Evolutionary conservation across 2,113 vertebrate species (phyloP), one percentile per base, ranked within the genome.

Genomic region (Poicephalus gulielmi): DNA sequence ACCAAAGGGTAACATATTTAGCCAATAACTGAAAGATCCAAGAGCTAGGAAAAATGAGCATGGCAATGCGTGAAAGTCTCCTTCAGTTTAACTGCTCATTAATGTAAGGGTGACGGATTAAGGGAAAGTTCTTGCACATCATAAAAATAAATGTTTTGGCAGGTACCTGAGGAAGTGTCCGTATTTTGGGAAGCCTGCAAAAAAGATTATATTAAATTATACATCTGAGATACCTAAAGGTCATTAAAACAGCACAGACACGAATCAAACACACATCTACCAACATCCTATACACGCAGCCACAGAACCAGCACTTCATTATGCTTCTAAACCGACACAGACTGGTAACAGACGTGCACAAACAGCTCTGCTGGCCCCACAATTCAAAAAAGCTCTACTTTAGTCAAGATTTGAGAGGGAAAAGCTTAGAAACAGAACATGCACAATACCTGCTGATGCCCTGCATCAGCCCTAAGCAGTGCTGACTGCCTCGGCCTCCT

Each of bases 111-210:
- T 60, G 68, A 78, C 49, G 52, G 83, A 83, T 77, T 77, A 86
- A 62, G 17, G 35, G 31, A 41, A 95, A 94, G 69, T 25, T 92
- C 92, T 68, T 57, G 90, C 22, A 86, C 11, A 27, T 39, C 77
- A 73, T 20, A 78, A 88, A 94, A 79, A 92, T 31, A 85, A 93
- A 86, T 41, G 41, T 90, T 84, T 31, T 83, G 17, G 3, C 46
- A 89, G 19, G 43, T 97, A 98, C 98, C 98, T 98, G 97, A 57
- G 74, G 88, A 23, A 43, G 49, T 49, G 41, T 30, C 76, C 9
- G 4, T 28, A 30, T 77, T 89, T 20, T 87, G 55, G 75, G 95
- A 90, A 33, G 22, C 87, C 98, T 98, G 86, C n/a, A 30, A 96
- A 93, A 82, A 76, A 80, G 69, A 52, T 8, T 5, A 39, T 7